A percentile compares a stretch with the other conserved stretches of the same genome.
Evolutionary conservation across 2,113 vertebrate genomes (phyloP).

Genomic region (Columba janthina): DNA sequence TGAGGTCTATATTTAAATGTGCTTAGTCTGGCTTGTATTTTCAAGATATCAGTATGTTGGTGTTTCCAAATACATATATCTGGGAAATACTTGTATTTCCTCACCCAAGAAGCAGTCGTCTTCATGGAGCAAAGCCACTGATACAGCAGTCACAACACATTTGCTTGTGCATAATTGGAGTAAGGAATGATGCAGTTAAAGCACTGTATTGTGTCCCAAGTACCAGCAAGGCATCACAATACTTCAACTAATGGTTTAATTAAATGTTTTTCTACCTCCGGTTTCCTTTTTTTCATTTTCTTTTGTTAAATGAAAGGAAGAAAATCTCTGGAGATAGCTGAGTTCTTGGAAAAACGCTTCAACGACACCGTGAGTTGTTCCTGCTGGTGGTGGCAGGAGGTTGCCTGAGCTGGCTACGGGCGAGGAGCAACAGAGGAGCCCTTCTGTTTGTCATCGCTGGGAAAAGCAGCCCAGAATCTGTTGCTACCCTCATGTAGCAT

Average conservation of each 20-base stretch:
- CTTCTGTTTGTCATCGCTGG: neutral
- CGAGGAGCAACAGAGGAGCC: neutral
- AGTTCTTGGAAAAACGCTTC: neutral
- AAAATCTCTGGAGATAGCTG: neutral
- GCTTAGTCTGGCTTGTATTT: neutral
- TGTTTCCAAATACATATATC: neutral
- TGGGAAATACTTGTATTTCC: neutral
- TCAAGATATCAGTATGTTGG: neutral
- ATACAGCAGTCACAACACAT: neutral
- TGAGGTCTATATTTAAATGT: neutral
- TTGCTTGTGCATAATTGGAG: neutral
- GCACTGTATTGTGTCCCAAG: neutral
- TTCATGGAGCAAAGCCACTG: neutral
- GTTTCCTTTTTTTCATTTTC: neutral
- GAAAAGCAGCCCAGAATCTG: neutral
- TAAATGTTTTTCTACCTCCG: neutral
- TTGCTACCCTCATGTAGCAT: neutral
- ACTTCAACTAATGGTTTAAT: neutral
- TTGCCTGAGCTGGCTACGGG: neutral
- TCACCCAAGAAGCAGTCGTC: neutral
- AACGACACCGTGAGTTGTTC: fast-evolving
- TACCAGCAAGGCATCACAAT: neutral
- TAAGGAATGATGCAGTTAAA: neutral
- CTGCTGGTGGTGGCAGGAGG: neutral
- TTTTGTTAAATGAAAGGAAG: neutral